A percentile compares a stretch with the other conserved stretches of the same genome.
phyloP scores from a whole-genome alignment of 2,888 invertebrate species.

The Osmoderma eremita region DNA sequence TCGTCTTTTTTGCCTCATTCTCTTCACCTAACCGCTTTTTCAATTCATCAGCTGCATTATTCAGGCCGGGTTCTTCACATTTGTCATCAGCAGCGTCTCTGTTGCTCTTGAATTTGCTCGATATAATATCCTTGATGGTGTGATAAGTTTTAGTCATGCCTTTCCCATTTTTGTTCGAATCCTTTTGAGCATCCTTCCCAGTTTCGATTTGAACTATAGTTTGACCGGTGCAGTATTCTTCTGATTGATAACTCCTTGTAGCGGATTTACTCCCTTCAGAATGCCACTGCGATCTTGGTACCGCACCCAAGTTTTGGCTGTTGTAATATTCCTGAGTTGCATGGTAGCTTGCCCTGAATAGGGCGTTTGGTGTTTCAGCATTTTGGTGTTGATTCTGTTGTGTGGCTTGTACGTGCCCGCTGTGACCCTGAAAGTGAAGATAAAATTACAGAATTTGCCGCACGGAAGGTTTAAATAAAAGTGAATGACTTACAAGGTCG shows the following conservation, averaged over 20 bases:
- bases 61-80: constrained; percentile 68
- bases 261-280: constrained; percentile 55
- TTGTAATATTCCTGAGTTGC: constrained; percentile 66
- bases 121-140: constrained; percentile 85
- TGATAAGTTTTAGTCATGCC: constrained; percentile 84
- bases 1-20: constrained; percentile 66
- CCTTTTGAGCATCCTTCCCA: constrained; percentile 68
- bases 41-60: constrained; percentile 72
- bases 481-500: constrained; percentile 51
- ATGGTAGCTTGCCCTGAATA: constrained; percentile 68
- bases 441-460: not conserved
- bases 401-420: constrained; percentile 64
- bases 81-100: constrained; percentile 69
- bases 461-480: not conserved
- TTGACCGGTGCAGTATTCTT: constrained; percentile 62
- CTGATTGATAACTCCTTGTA: constrained; percentile 53
- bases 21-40: constrained; percentile 63
- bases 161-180: constrained; percentile 70
- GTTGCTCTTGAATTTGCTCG: constrained; percentile 79
- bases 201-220: constrained; percentile 71
- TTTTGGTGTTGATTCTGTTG: constrained; percentile 63
- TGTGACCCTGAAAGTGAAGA: constrained; percentile 56
- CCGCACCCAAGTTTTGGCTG: constrained; percentile 57
- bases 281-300: constrained; percentile 58
- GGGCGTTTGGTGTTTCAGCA: constrained; percentile 63